phyloP scores from a whole-genome alignment of 1,140 invertebrate genomes.

The Cydia fagiglandana region DNA sequence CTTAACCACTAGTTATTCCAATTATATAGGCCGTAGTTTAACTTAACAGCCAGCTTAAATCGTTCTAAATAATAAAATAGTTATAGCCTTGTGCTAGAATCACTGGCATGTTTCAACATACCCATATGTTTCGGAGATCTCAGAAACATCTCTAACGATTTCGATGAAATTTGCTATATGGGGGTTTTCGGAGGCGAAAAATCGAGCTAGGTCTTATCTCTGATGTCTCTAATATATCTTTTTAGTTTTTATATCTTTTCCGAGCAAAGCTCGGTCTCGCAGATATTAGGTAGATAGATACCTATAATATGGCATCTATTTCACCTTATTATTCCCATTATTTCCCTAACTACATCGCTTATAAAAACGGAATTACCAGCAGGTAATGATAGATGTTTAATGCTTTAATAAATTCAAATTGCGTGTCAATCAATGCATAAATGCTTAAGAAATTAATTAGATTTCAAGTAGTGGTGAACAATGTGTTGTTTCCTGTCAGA shows the following conservation, averaged over 20 bases:
- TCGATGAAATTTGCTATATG: no score
- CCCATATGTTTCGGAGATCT: no score
- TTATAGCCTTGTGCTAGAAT: not conserved
- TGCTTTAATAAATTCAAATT: conserved; percentile 5
- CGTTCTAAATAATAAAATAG: conserved; percentile 5
- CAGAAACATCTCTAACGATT: no score
- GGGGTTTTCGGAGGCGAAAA: no score
- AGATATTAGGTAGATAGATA: no score
- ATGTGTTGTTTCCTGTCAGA: not conserved
- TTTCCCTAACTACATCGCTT: not conserved
- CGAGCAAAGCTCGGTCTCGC: no score
- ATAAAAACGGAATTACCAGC: not conserved
- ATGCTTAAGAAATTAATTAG: not conserved
- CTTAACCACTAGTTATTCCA: not conserved
- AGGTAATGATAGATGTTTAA: not conserved
- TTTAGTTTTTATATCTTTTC: no score
- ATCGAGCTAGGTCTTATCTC: no score
- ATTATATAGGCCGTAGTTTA: conserved; percentile 9
- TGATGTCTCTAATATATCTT: no score
- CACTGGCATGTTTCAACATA: not conserved
- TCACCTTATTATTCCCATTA: no score
- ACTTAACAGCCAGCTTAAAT: conserved; percentile 19
- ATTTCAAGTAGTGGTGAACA: not conserved
- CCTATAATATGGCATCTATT: no score
- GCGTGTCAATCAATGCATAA: not conserved